Base-by-base conservation (phyloP, 2,888 invertebrate genomes). In the Sminthurinus aureus region DNA sequence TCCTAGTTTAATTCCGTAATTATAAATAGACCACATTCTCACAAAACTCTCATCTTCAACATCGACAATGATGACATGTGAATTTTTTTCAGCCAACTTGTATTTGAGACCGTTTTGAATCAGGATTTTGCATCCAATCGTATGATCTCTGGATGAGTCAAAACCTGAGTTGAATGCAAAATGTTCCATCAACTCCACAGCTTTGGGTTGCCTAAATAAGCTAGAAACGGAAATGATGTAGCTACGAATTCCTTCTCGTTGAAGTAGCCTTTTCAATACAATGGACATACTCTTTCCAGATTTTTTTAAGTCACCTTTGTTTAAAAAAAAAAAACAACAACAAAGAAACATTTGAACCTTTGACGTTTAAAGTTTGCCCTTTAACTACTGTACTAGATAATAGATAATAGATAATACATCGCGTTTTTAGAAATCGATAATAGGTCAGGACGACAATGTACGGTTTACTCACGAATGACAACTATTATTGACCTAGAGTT, bases 11-110 rank as follows among this genome's bases (percentile, higher is more conserved):
- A 24, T 50, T 0, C 69, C 58, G 50, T 75, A 83, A 22, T 83
- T 51, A 67, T 69, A 77, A 6, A 82, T 76, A 8, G 77, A 69
- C 77, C 77, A 82, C 75, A 82, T 71, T 50, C 71, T 38, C 0
- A 82, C 69, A 52, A 76, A 67, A 67, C 67, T n/a, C 51, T 83
- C 76, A 74, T 83, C 80, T 51, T 50, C 75, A n/a, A 83, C 64
- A 22, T 83, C 80, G n/a, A 83, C 80, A 24, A 83, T 83, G 13
- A 83, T 69, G 22, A 83, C 76, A 9, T 51, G 11, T 15, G 26
- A 64, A 8, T 58, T 20, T 9, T 80, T 67, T 20, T 66, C 71
- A 6, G 15, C 66, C 15, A 83, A 74, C 80, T 80, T 83, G 20
- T 50, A 22, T n/a, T 76, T 58, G 12, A 83, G n/a, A 15, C 20